Percentiles rank a stretch among this genome's conserved stretches.
phyloP scores from a whole-genome alignment of 2,888 invertebrate genomes.

The Stenoptilia bipunctidactyla region DNA sequence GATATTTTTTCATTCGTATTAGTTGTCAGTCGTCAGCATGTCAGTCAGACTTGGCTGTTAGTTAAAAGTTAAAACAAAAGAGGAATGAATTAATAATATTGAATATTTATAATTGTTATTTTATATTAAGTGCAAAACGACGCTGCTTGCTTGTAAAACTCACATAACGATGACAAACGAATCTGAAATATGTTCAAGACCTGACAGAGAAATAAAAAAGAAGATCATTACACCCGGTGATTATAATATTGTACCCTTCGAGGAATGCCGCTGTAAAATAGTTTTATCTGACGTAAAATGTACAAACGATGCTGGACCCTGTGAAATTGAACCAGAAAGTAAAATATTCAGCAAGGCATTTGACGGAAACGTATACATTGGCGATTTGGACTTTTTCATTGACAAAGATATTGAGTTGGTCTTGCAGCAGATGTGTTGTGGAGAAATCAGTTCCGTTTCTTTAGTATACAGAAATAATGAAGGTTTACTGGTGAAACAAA shows the following conservation, averaged over 20 bases:
- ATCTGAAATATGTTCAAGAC: conserved; percentile 32
- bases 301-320: conserved; percentile 27
- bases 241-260: conserved; percentile 47
- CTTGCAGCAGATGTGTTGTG: conserved; percentile 63
- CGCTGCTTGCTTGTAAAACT: no score
- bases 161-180: conserved; percentile 35
- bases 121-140: no score
- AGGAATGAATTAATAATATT: no score
- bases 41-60: no score
- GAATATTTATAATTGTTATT: no score
- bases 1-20: no score
- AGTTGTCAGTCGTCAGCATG: no score
- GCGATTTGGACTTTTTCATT: conserved; percentile 53
- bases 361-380: conserved; percentile 58
- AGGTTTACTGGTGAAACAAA: conserved; percentile 31
- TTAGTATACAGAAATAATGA: conserved; percentile 39
- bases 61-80: no score
- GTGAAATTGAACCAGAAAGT: conserved; percentile 40
- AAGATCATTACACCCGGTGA: conserved; percentile 46
- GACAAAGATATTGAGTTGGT: conserved; percentile 68
- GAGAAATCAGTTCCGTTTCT: conserved; percentile 48
- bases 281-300: conserved; percentile 36
- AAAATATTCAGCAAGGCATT: conserved; percentile 41
- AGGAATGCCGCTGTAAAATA: conserved; percentile 54
- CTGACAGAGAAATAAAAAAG: conserved; percentile 49